These are phyloP conservation scores for Pantherophis vulpinus DNA, from an alignment of 2,797 vertebrate species.

Conservation along the genomic window DNA sequence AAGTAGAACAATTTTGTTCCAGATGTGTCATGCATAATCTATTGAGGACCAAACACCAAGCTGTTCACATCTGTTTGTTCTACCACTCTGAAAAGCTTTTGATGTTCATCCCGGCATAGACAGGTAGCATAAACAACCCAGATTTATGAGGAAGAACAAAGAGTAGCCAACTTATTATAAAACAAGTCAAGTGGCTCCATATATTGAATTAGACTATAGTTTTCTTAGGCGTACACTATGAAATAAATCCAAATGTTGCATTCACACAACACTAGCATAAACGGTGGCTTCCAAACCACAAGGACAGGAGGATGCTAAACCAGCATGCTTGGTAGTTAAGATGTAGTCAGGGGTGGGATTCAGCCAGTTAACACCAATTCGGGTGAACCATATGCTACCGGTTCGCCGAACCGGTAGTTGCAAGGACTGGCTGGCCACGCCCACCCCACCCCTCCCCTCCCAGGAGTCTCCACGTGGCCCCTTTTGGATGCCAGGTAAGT, in stretches of 20 bases:
- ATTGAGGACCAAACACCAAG: slow-evolving; percentile 34
- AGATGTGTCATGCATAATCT: slow-evolving; percentile 30
- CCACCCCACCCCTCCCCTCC: no score
- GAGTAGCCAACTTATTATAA: neutral
- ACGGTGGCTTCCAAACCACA: neutral
- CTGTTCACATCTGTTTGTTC: slow-evolving; percentile 19
- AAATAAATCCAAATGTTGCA: neutral
- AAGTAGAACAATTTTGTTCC: slow-evolving; percentile 45
- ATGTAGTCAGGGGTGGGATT: no score
- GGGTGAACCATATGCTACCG: no score
- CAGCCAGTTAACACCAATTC: no score
- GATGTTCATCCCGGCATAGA: slow-evolving; percentile 9
- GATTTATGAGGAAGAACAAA: neutral
- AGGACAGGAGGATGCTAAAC: neutral
- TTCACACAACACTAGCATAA: neutral
- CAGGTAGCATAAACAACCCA: slow-evolving; percentile 23
- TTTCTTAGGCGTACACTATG: neutral
- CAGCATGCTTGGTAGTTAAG: neutral
- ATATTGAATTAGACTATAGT: neutral
- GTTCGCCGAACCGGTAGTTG: no score
- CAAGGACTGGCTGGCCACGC: no score
- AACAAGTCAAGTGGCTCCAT: neutral
- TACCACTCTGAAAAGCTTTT: neutral
- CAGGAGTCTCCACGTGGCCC: no score
- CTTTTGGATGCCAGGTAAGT: no score